These are phyloP conservation scores for Eospalax fontanierii DNA, from an alignment of 2,797 vertebrate genomes.

Conservation along the genomic window DNA sequence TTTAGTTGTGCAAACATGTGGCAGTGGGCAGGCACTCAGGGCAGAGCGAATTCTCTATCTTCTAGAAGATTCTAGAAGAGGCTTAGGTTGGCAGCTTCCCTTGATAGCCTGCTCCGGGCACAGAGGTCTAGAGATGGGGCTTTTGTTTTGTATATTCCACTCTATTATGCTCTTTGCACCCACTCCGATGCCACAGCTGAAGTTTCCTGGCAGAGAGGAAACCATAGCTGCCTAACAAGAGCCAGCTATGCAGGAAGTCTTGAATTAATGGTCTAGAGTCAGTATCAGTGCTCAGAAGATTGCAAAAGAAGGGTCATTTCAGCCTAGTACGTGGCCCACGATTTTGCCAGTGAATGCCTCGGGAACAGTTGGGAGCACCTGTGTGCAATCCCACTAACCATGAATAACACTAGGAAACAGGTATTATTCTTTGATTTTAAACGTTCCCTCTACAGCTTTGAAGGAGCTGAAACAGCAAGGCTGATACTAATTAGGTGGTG, in stretches of 20 bases:
- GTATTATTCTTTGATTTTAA: not conserved
- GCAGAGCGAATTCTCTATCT: not conserved
- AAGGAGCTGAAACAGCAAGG: conserved; percentile 24
- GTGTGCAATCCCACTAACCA: not conserved
- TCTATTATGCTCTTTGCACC: not conserved
- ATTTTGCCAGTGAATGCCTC: not conserved
- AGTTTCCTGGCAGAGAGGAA: not conserved
- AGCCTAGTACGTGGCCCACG: not conserved
- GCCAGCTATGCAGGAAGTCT: not conserved
- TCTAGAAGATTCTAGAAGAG: not conserved
- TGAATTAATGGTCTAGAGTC: not conserved
- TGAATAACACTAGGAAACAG: not conserved
- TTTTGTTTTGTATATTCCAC: not conserved
- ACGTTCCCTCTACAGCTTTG: not conserved
- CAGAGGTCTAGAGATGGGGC: not conserved
- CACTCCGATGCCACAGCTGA: not conserved
- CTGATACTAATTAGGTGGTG: not conserved
- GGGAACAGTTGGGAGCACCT: not conserved
- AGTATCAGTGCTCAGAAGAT: not conserved
- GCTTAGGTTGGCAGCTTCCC: not conserved
- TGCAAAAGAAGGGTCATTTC: not conserved
- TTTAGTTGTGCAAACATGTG: not conserved
- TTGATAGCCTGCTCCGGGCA: not conserved
- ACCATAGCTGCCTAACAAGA: not conserved
- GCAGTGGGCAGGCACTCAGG: not conserved